A percentile compares a stretch with the other conserved stretches of the same genome.
Evolutionary conservation across 2,888 invertebrate species (phyloP).

Genomic region (Venusia cambrica): DNA sequence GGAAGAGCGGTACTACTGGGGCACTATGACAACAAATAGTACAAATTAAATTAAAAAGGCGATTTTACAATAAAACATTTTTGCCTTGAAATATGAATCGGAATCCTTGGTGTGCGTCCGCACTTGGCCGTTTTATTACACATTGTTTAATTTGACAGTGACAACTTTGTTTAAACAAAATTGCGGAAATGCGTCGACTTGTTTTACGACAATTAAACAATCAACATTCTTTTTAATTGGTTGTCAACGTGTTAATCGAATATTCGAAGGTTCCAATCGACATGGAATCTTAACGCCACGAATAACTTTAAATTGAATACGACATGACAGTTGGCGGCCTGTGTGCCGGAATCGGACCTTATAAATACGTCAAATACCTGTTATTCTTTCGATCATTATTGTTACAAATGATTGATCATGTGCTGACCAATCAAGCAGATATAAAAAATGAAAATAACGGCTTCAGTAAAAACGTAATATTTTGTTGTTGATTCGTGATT

Average conservation of each 20-base stretch:
- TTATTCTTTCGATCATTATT: too few species aligned
- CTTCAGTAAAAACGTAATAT: too few species aligned
- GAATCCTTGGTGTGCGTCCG: too few species aligned
- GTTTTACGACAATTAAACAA: conserved; percentile 5
- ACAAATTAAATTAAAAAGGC: too few species aligned
- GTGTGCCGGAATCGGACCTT: conserved; percentile 15
- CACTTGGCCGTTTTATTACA: not conserved
- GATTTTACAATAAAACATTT: too few species aligned
- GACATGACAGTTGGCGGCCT: conserved; percentile 19
- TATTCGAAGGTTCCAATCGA: conserved; percentile 14
- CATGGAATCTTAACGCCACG: conserved; percentile 17
- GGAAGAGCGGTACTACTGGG: too few species aligned
- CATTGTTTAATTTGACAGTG: conserved; percentile 4
- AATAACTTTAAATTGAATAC: conserved; percentile 9
- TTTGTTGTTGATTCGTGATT: too few species aligned
- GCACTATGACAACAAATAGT: too few species aligned
- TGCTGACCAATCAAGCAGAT: too few species aligned
- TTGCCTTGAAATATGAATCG: too few species aligned
- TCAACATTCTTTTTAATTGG: conserved; percentile 12
- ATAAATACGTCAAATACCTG: conserved; percentile 8
- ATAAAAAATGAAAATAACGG: too few species aligned
- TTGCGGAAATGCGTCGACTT: conserved; percentile 5
- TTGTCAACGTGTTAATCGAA: conserved; percentile 12
- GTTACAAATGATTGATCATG: too few species aligned
- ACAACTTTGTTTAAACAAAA: conserved; percentile 4